Percentiles rank a stretch among this genome's conserved stretches.
phyloP scores from a whole-genome alignment of 2,113 vertebrate species.

The Xenopus laevis region DNA sequence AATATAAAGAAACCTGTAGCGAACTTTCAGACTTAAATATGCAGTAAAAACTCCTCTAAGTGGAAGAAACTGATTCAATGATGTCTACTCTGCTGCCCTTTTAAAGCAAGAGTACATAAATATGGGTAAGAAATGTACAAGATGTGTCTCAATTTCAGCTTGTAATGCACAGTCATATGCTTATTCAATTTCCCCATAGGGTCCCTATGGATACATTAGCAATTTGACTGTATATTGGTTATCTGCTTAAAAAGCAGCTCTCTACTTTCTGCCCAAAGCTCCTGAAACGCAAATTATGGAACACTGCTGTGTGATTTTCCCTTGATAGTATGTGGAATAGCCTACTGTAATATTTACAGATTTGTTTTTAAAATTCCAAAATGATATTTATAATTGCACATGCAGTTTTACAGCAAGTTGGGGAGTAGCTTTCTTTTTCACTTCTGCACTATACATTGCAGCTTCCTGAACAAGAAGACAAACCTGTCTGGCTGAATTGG shows the following conservation, averaged over 20 bases:
- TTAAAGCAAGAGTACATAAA: slow-evolving; percentile 48
- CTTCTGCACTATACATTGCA: too few relatives aligned
- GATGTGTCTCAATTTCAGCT: background rate
- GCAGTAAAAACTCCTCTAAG: slow-evolving; percentile 4
- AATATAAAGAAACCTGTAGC: background rate
- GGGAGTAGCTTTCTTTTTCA: too few relatives aligned
- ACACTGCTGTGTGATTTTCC: background rate
- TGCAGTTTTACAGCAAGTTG: too few relatives aligned
- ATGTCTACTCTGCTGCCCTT: slow-evolving; percentile 39
- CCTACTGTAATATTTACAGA: too few relatives aligned
- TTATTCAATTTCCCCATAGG: slow-evolving; percentile 19
- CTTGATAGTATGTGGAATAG: background rate
- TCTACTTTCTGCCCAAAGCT: background rate
- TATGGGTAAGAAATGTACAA: slow-evolving; percentile 31
- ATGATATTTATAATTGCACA: too few relatives aligned
- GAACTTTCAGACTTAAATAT: background rate
- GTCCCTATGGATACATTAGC: slow-evolving; percentile 8
- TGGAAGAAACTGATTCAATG: slow-evolving; percentile 50
- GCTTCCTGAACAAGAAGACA: too few relatives aligned
- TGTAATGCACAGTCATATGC: slow-evolving; percentile 25
- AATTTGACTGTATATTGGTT: background rate
- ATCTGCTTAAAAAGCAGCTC: slow-evolving; percentile 6
- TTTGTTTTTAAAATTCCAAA: too few relatives aligned
- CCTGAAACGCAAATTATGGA: too few relatives aligned
- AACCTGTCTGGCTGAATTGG: too few relatives aligned